Base-by-base conservation (phyloP, 2,113 vertebrate species). In the Ceuthmochares aereus region DNA sequence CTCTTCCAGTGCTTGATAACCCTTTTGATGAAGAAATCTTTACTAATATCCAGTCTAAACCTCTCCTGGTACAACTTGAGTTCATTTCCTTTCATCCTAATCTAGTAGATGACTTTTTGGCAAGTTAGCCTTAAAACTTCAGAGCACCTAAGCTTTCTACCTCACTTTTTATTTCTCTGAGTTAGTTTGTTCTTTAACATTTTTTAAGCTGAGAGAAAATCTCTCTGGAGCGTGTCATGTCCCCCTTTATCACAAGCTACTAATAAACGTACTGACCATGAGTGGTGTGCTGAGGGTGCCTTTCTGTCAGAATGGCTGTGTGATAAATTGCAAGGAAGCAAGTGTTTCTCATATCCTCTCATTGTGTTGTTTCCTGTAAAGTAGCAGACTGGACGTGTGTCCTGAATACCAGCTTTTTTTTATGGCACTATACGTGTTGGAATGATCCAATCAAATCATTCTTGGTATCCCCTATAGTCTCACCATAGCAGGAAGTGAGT, bases 321-420 rank as follows among this genome's bases (percentile, higher is more conserved):
- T 63, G 27, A 84, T 56, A 56, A 92, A 93, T 89, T 16, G 0
- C 58, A 69, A 94, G 95, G 95, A 94, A 96, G 74, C 77, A 75
- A 94, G 47, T 25, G 52, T 22, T 94, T 58, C 64, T 92, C 5
- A 7, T 76, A 82, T 97, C 84, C 60, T 96, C 87, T 88, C 69
- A 91, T 96, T 98, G 97, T 97, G 80, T 20, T 62, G 63, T 22
- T 98, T 98, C 97, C 96, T 95, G 95, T 94, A 70, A 64, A 92
- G 89, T 6, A 58, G 37, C 79, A 81, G 87, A 42, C 79, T 92
- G 90, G 90, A 89, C 75, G 75, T 2, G 18, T 77, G 86, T 94
- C 95, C 92, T 93, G 92, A 96, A 95, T 93, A 92, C 90, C 26
- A 59, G 27, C 14, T 54, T 74, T 96, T 96, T 40, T 88, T 93